phyloP scores from a whole-genome alignment of 2,888 invertebrate genomes.

The Papilio elwesi region DNA sequence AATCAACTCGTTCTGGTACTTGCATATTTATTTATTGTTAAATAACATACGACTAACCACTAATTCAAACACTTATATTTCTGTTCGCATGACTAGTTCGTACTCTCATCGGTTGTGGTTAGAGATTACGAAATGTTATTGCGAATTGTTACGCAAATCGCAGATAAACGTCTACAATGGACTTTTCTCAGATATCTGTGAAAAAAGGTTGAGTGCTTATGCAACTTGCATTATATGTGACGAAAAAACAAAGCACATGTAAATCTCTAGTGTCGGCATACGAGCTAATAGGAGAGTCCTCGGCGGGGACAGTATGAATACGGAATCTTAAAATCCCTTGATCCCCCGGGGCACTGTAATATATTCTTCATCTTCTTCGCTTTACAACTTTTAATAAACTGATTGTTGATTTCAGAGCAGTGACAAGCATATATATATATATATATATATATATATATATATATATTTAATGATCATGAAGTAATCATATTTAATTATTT shows the following conservation, averaged over 20 bases:
- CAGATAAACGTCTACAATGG: conserved; percentile 7
- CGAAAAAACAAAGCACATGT: conserved; percentile 10
- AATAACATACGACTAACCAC: not conserved
- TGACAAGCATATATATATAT: no score
- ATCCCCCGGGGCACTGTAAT: not conserved
- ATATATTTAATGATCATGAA: no score
- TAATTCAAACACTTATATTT: conserved; percentile 1
- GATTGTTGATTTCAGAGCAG: no score
- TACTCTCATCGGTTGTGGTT: conserved; percentile 4
- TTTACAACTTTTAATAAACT: conserved; percentile 1
- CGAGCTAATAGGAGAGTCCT: conserved; percentile 12
- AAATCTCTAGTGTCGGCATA: not conserved
- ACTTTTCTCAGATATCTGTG: conserved; percentile 1
- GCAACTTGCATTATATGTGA: conserved; percentile 16
- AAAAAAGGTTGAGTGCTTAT: conserved; percentile 14
- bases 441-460: no score
- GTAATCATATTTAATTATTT: no score
- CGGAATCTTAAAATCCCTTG: conserved; percentile 16
- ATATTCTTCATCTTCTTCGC: not conserved
- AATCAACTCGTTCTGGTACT: not conserved
- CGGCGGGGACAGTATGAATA: conserved; percentile 9
- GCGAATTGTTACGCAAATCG: conserved; percentile 2
- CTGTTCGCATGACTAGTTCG: conserved; percentile 3
- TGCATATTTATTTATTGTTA: not conserved
- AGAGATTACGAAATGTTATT: conserved; percentile 17